phyloP scores from a whole-genome alignment of 1,140 invertebrate genomes.

The Caenorhabditis remanei region DNA sequence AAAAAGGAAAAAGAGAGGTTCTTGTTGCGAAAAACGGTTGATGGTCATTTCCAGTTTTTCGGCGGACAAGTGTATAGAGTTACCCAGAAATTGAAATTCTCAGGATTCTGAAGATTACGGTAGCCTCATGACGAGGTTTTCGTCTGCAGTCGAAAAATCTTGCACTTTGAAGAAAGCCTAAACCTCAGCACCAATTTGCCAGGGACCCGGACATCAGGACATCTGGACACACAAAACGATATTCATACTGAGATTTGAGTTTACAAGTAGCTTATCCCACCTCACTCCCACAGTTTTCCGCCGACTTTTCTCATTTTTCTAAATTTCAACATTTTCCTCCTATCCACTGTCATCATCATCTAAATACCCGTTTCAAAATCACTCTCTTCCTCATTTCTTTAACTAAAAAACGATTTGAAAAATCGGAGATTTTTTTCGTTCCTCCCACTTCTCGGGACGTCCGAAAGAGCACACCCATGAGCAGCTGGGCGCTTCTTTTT shows the following conservation, averaged over 20 bases:
- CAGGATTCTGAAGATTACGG: neutral
- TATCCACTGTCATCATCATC: neutral
- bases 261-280: neutral
- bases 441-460: neutral
- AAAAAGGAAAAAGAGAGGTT: neutral
- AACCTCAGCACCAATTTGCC: too few species aligned
- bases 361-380: conserved; percentile 9
- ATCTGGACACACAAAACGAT: too few species aligned
- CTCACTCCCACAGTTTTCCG: neutral
- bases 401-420: conserved; percentile 30
- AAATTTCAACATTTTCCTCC: conserved; percentile 3
- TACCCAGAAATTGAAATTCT: neutral
- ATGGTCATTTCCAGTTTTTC: neutral
- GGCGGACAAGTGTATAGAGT: neutral
- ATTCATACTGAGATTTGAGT: too few species aligned
- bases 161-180: too few species aligned
- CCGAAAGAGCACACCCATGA: conserved; percentile 33
- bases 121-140: too few species aligned
- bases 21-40: conserved; percentile 18
- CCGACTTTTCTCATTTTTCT: neutral
- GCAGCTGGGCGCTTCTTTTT: conserved; percentile 16
- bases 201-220: too few species aligned
- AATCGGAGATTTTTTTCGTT: neutral
- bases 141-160: too few species aligned
- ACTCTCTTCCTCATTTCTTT: neutral